Evolutionary conservation across 1,140 invertebrate genomes (phyloP), one percentile per base, ranked within the genome.

Genomic region (Drosophila leontia): DNA sequence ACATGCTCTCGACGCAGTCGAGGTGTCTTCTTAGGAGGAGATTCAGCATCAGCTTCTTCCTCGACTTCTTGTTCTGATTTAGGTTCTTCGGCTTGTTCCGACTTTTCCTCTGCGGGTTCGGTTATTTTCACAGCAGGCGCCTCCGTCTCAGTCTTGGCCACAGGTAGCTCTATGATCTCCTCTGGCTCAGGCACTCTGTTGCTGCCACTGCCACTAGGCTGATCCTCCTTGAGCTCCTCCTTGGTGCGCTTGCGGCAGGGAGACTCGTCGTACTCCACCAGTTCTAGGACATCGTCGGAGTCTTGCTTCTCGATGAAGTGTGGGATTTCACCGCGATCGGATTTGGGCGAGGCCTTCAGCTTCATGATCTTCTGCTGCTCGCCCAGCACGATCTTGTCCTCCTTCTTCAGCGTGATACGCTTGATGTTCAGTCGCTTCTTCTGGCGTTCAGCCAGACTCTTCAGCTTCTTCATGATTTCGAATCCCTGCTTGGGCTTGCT

Each of bases 391-490:
- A 93, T 92, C 44, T 92, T 83, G 26, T 92, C 91, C 34, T 93
- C 88, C 61, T 83, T 92, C n/a, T 88, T 87, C n/a, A 93, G 58
- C 15, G 93, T 93, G 37, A 93, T 93, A 62, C 94, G 94, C 75
- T 94, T 94, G 71, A 92, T 93, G 63, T 94, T 94, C 74, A 65
- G 82, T 65, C 93, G 94, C 55, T 94, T 94, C 72, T 95, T 93
- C 59, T 94, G 94, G 88, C 94, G 94, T 70, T 94, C 94, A 23
- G 94, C 94, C 90, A 94, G 93, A 56, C 94, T 94, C 91, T 94
- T 95, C 9, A 95, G 93, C 92, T 95, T 95, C 83, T 95, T 94
- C 67, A 95, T 94, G 44, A 95, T 92, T 37, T 94, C 94, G 80
- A 94, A 94, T 84, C 78, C 81, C 26, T 79, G 56, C 51, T 77